Conservation (phyloP, 2,113 vertebrate species). For the Dicaeum eximium region DNA sequence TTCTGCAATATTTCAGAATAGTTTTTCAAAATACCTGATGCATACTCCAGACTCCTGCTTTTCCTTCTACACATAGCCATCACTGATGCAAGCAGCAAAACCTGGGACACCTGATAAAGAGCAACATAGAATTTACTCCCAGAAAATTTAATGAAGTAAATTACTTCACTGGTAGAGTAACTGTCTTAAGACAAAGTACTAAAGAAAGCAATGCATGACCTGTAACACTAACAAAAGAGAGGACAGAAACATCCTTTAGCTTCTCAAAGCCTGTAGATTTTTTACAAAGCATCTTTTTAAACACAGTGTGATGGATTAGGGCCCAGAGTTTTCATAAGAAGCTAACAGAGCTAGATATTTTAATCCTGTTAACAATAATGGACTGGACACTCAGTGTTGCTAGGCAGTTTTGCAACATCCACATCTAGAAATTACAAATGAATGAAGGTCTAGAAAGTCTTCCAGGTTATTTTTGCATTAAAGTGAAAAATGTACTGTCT, state of each 20-base stretch:
- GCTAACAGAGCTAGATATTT: not conserved
- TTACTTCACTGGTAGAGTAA: not conserved
- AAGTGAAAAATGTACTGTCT: not conserved
- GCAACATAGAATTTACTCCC: not conserved
- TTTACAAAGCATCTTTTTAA: not conserved
- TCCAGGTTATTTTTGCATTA: not conserved
- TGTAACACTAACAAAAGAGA: not conserved
- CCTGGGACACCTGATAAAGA: not conserved
- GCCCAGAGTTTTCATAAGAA: not conserved
- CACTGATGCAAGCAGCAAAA: not conserved
- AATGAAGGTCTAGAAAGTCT: not conserved
- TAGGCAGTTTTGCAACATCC: not conserved
- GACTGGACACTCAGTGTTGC: not conserved
- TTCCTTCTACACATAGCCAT: not conserved
- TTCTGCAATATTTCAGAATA: not conserved
- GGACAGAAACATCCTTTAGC: not conserved
- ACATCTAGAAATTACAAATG: not conserved
- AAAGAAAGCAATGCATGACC: not conserved
- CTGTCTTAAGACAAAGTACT: not conserved
- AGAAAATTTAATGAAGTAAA: not conserved
- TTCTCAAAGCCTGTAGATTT: not conserved
- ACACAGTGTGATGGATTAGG: not conserved
- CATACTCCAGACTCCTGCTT: not conserved
- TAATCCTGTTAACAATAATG: not conserved
- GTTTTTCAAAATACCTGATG: not conserved